A percentile compares a stretch with the other conserved stretches of the same genome.
These are phyloP conservation scores for Mormyrus proboscirostris DNA, from an alignment of 2,797 vertebrate species.

Conservation along the genomic window DNA sequence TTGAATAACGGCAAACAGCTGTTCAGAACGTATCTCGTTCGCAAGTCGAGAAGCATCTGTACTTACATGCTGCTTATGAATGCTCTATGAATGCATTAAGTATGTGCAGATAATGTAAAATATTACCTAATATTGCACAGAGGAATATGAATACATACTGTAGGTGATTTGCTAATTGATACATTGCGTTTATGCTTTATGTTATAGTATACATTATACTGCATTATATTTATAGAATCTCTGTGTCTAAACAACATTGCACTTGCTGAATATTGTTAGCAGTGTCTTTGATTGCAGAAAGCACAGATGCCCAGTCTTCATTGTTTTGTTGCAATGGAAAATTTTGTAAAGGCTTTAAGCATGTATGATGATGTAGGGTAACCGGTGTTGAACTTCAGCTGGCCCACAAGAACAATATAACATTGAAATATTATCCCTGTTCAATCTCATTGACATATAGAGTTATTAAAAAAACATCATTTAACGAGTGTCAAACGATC, in stretches of 20 bases:
- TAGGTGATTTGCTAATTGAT: background rate
- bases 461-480: slow-evolving; percentile 5
- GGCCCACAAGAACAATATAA: background rate
- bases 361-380: background rate
- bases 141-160: background rate
- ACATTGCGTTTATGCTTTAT: background rate
- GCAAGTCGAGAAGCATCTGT: background rate
- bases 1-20: too few species aligned
- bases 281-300: background rate
- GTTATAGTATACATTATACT: background rate
- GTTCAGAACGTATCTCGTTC: too few species aligned
- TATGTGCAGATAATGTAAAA: background rate
- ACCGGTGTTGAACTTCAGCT: background rate
- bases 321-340: background rate
- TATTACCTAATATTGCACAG: background rate
- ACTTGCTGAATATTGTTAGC: background rate
- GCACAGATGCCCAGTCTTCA: background rate
- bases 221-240: background rate
- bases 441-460: background rate
- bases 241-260: background rate
- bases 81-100: background rate
- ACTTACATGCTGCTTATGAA: background rate
- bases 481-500: background rate
- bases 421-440: slow-evolving; percentile 2
- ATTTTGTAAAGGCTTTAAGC: background rate